Percentiles rank a stretch among this genome's conserved stretches.
Evolutionary conservation across 1,140 invertebrate species (phyloP).

Genomic region (Pseudomyrmex concolor): DNA sequence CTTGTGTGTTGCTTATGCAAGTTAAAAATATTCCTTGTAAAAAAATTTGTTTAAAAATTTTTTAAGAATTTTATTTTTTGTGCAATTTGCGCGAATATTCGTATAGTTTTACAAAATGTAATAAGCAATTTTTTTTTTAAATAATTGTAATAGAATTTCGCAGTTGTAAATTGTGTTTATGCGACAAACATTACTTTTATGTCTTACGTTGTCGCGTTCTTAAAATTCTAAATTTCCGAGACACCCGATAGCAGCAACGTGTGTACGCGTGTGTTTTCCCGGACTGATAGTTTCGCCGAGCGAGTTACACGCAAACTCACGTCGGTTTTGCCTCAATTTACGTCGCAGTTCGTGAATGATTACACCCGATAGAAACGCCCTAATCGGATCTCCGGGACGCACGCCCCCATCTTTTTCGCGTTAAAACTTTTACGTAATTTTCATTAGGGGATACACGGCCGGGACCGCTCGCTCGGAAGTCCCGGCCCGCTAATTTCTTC

Average conservation of each 20-base stretch:
- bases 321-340: slow-evolving; percentile 57
- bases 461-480: neutral
- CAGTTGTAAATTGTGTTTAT: too few species aligned
- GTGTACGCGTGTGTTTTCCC: neutral
- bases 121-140: too few species aligned
- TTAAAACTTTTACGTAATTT: slow-evolving; percentile 61
- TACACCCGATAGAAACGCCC: slow-evolving; percentile 47
- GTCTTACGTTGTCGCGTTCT: neutral
- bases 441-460: neutral
- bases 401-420: slow-evolving; percentile 48
- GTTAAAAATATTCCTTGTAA: too few species aligned
- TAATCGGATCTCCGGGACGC: slow-evolving; percentile 42
- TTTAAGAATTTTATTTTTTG: too few species aligned
- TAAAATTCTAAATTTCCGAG: neutral
- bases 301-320: slow-evolving; percentile 41
- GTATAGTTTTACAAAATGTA: too few species aligned
- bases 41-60: too few species aligned
- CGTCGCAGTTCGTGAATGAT: slow-evolving; percentile 55
- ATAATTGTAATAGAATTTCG: too few species aligned
- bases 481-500: slow-evolving; percentile 39
- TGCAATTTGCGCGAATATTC: too few species aligned
- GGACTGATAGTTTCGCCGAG: slow-evolving; percentile 4
- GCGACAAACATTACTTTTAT: neutral
- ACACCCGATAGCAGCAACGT: neutral
- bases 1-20: too few species aligned